phyloP scores from a whole-genome alignment of 2,113 vertebrate species.

The Anarrhichthys ocellatus region DNA sequence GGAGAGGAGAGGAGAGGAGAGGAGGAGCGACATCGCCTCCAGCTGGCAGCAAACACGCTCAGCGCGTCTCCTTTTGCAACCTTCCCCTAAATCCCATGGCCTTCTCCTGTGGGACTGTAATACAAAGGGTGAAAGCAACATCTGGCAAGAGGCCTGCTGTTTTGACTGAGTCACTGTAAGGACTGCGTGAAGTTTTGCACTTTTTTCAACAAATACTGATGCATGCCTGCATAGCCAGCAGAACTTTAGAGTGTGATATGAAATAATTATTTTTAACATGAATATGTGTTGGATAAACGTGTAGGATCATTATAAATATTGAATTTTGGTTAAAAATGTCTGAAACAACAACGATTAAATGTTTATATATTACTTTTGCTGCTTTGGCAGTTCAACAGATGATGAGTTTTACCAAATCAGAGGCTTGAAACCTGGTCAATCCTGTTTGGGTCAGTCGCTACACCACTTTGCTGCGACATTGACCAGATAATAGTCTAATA shows the following conservation, averaged over 20 bases:
- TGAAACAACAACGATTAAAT: not conserved
- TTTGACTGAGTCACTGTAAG: slow-evolving; percentile 40
- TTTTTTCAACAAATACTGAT: slow-evolving; percentile 6
- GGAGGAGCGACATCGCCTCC: slow-evolving; percentile 82
- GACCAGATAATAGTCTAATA: not conserved
- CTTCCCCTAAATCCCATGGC: slow-evolving; percentile 45
- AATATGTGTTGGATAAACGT: not conserved
- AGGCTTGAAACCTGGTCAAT: not conserved
- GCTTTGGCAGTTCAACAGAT: not conserved
- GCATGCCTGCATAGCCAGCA: not conserved
- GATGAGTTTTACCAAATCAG: not conserved
- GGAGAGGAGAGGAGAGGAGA: slow-evolving; percentile 63
- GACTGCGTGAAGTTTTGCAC: slow-evolving; percentile 4
- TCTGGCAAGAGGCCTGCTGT: slow-evolving; percentile 48
- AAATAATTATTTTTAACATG: not conserved
- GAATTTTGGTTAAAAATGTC: not conserved
- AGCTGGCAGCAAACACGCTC: slow-evolving; percentile 63
- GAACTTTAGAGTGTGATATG: not conserved
- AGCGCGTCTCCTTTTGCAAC: slow-evolving; percentile 41
- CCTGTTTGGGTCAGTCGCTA: not conserved
- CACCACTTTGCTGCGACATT: not conserved
- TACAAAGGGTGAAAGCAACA: slow-evolving; percentile 38
- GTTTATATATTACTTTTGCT: too few species aligned
- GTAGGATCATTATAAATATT: not conserved
- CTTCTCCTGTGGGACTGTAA: slow-evolving; percentile 43